phyloP scores from a whole-genome alignment of 2,797 vertebrate genomes.

The Hyperoplus immaculatus region DNA sequence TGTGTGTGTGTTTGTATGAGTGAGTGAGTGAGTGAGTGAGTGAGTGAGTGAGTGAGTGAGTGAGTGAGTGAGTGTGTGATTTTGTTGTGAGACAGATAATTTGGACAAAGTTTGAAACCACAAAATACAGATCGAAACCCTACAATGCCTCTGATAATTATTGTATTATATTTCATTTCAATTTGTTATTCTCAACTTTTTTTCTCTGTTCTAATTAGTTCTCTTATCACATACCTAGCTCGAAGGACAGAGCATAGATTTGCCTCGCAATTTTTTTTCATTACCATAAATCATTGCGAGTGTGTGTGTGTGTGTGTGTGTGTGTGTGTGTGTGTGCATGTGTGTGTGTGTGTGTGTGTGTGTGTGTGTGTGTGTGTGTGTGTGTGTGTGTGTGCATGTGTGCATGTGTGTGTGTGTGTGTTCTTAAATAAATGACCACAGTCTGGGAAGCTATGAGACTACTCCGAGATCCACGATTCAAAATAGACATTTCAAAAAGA shows the following conservation, averaged over 20 bases:
- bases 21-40: no score
- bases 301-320: no score
- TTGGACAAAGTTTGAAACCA: neutral
- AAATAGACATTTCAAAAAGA: slow-evolving; percentile 21
- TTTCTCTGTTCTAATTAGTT: neutral
- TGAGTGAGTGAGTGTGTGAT: no score
- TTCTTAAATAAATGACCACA: slow-evolving; percentile 20
- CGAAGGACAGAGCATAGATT: neutral
- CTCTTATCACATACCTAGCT: neutral
- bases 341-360: no score
- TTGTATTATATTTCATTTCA: neutral
- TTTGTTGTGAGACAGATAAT: no score
- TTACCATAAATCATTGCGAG: neutral
- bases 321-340: no score
- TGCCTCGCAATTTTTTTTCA: slow-evolving; percentile 8
- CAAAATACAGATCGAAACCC: neutral
- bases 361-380: no score
- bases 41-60: no score
- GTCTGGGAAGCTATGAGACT: neutral
- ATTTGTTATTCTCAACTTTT: neutral
- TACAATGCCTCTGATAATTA: neutral
- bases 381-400: no score
- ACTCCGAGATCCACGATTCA: slow-evolving; percentile 7
- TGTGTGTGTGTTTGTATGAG: no score
- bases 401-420: no score